These are phyloP conservation scores for Tricholauxania praeusta DNA, from an alignment of 2,888 invertebrate species.

Conservation along the genomic window DNA sequence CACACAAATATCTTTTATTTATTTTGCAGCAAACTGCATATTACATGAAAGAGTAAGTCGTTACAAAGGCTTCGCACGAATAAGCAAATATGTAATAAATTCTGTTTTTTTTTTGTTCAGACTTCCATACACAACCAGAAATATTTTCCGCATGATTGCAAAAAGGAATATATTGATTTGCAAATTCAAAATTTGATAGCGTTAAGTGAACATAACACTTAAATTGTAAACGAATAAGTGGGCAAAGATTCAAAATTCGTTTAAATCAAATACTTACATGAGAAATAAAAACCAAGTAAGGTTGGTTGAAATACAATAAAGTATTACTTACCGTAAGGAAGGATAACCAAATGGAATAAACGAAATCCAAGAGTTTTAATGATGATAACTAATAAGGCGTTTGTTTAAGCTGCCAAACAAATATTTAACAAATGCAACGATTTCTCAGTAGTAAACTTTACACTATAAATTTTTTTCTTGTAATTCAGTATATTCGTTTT, in stretches of 20 bases:
- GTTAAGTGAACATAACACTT: background rate
- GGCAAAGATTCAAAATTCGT: too few relatives aligned
- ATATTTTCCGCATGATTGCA: conserved; percentile 28
- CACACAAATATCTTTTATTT: too few relatives aligned
- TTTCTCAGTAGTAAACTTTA: background rate
- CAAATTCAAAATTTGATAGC: background rate
- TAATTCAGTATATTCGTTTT: conserved; percentile 7
- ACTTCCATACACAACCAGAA: background rate
- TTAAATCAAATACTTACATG: background rate
- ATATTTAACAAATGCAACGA: conserved; percentile 18
- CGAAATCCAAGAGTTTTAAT: conserved; percentile 21
- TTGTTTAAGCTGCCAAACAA: conserved; percentile 12
- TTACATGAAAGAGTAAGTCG: background rate
- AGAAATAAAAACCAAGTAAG: background rate
- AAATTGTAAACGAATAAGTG: background rate
- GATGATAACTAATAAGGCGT: conserved; percentile 26
- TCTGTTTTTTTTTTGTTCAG: background rate
- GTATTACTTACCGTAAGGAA: conserved; percentile 34
- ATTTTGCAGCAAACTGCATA: too few relatives aligned
- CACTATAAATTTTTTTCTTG: conserved; percentile 9
- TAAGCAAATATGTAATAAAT: conserved; percentile 28
- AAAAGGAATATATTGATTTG: conserved; percentile 14
- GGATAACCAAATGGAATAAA: conserved; percentile 19
- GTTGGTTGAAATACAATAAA: background rate
- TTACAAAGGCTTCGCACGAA: conserved; percentile 24